A percentile compares a stretch with the other conserved stretches of the same genome.
phyloP scores from a whole-genome alignment of 1,140 invertebrate species.

The Rhopalosiphum padi region DNA sequence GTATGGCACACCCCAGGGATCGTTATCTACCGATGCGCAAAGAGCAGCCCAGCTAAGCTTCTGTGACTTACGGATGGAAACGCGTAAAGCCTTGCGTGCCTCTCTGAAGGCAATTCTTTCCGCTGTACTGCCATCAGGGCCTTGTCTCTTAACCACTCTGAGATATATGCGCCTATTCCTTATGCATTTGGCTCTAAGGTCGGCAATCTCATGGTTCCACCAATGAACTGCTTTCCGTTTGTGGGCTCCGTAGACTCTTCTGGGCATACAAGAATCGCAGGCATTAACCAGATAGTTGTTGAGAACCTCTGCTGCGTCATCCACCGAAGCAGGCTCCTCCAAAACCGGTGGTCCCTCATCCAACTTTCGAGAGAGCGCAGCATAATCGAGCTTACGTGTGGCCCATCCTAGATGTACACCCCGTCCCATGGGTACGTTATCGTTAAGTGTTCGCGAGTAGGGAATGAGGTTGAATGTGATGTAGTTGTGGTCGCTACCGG shows the following conservation, averaged over 20 bases:
- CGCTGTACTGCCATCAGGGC: not conserved
- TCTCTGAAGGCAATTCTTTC: no score
- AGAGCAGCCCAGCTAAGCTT: not conserved
- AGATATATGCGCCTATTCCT: not conserved
- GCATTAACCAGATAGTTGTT: not conserved
- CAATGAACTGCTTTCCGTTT: not conserved
- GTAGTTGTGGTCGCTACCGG: not conserved
- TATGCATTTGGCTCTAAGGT: not conserved
- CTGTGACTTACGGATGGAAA: no score
- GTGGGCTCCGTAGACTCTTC: not conserved
- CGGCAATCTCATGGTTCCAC: not conserved
- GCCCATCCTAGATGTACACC: not conserved
- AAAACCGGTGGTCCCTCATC: not conserved
- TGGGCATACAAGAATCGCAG: not conserved
- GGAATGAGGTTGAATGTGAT: not conserved
- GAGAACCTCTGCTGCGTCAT: not conserved
- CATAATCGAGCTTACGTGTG: not conserved
- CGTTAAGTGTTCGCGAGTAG: not conserved
- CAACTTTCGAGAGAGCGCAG: not conserved
- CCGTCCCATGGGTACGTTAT: not conserved
- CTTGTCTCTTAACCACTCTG: not conserved
- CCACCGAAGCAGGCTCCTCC: not conserved
- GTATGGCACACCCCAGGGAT: constrained; percentile 28
- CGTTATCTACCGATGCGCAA: constrained; percentile 22
- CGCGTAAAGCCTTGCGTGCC: not conserved